Evolutionary conservation across 2,888 invertebrate species (phyloP).

Genomic region (Brassicogethes aeneus): DNA sequence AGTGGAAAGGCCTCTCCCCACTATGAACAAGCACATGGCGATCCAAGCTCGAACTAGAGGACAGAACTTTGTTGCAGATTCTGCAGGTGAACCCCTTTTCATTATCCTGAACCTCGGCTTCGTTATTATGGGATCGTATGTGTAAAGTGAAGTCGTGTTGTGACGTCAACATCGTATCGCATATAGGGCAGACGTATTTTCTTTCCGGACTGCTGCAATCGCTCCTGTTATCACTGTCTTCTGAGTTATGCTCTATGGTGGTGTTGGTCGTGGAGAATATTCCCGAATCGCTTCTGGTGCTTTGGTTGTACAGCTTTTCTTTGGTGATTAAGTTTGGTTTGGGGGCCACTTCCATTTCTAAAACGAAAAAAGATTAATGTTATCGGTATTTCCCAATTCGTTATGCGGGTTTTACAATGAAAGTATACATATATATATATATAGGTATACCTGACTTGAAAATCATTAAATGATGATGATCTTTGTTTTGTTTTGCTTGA

Average conservation of each 20-base stretch:
- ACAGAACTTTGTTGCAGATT: conserved; percentile 61
- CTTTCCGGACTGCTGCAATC: conserved; percentile 44
- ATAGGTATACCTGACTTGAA: conserved; percentile 24
- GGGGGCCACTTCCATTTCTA: conserved; percentile 33
- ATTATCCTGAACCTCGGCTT: conserved; percentile 34
- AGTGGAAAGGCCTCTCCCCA: conserved; percentile 72
- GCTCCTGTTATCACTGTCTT: conserved; percentile 49
- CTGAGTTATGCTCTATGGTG: conserved; percentile 18
- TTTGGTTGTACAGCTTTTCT: conserved; percentile 22
- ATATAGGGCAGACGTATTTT: conserved; percentile 55
- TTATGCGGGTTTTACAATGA: no score
- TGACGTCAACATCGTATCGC: conserved; percentile 50
- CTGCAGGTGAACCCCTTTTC: conserved; percentile 51
- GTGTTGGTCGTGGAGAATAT: conserved; percentile 32
- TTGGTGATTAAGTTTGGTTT: conserved; percentile 20
- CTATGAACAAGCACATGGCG: conserved; percentile 73
- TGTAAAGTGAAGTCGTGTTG: conserved; percentile 62
- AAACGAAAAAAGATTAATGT: conserved; percentile 28
- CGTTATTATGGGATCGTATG: conserved; percentile 56
- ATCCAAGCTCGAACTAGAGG: conserved; percentile 70
- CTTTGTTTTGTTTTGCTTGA: no score
- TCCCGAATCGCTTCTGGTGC: conserved; percentile 34
- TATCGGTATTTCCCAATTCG: no score
- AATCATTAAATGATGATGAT: no score
- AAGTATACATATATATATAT: no score